Evolutionary conservation across 2,797 vertebrate species (phyloP).

Genomic region (Clarias platycephalus): DNA sequence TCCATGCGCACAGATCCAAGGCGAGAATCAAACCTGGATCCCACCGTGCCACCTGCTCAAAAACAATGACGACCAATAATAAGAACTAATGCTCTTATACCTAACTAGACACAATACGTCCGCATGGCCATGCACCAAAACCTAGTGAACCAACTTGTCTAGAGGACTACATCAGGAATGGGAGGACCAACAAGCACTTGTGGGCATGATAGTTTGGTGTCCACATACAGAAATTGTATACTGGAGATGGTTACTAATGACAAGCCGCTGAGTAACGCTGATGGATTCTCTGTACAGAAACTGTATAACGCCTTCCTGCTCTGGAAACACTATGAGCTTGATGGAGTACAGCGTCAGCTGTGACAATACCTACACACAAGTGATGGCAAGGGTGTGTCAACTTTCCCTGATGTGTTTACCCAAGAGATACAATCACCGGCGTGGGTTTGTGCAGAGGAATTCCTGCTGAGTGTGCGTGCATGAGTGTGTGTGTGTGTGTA

Average conservation of each 20-base stretch:
- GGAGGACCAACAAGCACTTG: background rate
- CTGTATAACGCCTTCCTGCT: slow-evolving; percentile 15
- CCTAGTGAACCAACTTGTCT: no score
- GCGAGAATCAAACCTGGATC: no score
- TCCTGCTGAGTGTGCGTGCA: slow-evolving; percentile 15
- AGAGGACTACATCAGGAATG: background rate
- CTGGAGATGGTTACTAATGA: background rate
- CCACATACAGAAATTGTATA: background rate
- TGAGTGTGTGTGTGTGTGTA: slow-evolving; percentile 22
- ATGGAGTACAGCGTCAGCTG: slow-evolving; percentile 33
- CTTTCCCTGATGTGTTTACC: slow-evolving; percentile 35
- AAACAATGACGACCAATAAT: background rate
- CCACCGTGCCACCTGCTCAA: no score
- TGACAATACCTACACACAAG: slow-evolving; percentile 16
- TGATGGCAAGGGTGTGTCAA: slow-evolving; percentile 39
- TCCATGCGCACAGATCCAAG: no score
- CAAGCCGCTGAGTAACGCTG: background rate
- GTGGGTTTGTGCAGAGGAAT: slow-evolving; percentile 13
- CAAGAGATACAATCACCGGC: slow-evolving; percentile 26
- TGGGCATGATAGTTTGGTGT: background rate
- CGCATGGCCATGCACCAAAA: background rate
- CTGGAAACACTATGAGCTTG: slow-evolving; percentile 23
- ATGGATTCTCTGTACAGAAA: background rate
- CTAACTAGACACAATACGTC: background rate
- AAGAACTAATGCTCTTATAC: background rate